Percentiles rank a stretch among this genome's conserved stretches.
phyloP scores from a whole-genome alignment of 2,888 invertebrate species.

The Leucophenga maculata region DNA sequence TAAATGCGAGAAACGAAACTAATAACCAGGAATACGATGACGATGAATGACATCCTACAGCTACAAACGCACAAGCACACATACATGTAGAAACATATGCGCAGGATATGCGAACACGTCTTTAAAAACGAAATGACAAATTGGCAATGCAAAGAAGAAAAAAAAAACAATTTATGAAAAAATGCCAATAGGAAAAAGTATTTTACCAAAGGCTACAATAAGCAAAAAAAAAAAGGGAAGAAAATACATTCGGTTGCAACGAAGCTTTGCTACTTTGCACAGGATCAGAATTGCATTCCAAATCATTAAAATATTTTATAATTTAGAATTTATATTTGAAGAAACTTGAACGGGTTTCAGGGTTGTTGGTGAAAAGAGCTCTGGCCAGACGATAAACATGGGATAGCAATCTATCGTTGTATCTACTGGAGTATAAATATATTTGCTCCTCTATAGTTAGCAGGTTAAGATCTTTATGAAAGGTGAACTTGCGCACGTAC shows the following conservation, averaged over 20 bases:
- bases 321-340: too few species aligned
- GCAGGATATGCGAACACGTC: not conserved
- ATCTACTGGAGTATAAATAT: too few species aligned
- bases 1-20: conserved; percentile 38
- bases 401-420: too few species aligned
- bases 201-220: not conserved
- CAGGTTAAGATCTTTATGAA: too few species aligned
- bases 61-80: conserved; percentile 33
- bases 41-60: conserved; percentile 23
- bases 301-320: too few species aligned
- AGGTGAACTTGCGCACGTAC: too few species aligned
- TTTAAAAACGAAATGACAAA: conserved; percentile 50
- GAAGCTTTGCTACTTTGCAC: not conserved
- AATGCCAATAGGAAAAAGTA: not conserved
- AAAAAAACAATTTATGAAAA: not conserved
- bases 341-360: too few species aligned
- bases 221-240: not conserved
- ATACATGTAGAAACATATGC: too few species aligned
- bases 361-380: too few species aligned
- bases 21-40: conserved; percentile 21
- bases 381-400: too few species aligned
- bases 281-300: too few species aligned
- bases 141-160: conserved; percentile 43
- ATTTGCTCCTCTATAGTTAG: too few species aligned
- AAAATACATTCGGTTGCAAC: not conserved